Base-by-base conservation (phyloP, 2,797 vertebrate species). In the Hyperoplus immaculatus region DNA sequence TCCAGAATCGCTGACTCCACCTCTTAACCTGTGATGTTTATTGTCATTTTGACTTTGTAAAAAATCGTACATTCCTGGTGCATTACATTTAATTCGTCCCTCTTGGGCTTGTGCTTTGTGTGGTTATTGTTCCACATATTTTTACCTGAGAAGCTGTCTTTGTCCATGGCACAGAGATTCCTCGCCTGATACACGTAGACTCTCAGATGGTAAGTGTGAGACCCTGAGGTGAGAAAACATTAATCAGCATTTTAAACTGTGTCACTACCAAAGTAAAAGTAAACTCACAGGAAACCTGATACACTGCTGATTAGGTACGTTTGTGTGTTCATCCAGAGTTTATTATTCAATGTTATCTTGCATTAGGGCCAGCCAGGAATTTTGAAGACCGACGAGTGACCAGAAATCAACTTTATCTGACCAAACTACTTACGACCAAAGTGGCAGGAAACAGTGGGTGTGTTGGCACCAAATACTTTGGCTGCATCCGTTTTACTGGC, bases 131-230 rank as follows among this genome's bases (percentile, higher is more conserved):
- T 59, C 1, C 56, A 12, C 41, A 49, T 63, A 21, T 61, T 70
- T 91, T 91, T 93, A 99, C 98, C 98, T 88, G 98, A 99, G 93
- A 99, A 99, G 79, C 98, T 99, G 91, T 99, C 97, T 89, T 99
- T 98, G 91, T 99, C 98, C 95, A 99, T 96, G 75, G 98, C 96
- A 87, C 94, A 95, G 85, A 99, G 97, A 80, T 96, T 97, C 88
- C 96, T 96, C 15, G 93, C 98, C 91, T 99, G 98, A 92, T 99
- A 98, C 73, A 99, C 55, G 0, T 99, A 99, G 80, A 98, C 98
- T 86, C 98, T 96, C 83, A 99, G 95, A 50, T 99, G 98, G 81
- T 98, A 99, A 74, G 84, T 83, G 75, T 94, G 95, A 12, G 95
- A 95, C 75, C 90, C 98, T 99, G 82, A 49, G 63, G 38, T 45